phyloP scores from a whole-genome alignment of 2,797 vertebrate genomes.

The Chloroceryle inda region DNA sequence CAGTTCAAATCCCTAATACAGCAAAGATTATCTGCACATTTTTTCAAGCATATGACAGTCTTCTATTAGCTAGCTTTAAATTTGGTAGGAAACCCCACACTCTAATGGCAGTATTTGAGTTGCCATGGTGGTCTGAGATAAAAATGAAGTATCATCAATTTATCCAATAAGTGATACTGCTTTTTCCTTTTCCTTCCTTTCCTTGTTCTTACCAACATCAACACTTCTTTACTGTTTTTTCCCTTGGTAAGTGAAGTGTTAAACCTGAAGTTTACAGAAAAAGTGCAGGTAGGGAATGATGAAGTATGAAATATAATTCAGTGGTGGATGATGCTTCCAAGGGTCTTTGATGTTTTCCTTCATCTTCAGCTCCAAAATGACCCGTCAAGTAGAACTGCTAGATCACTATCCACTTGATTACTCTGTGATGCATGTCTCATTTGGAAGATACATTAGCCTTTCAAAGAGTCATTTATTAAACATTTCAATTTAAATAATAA shows the following conservation, averaged over 20 bases:
- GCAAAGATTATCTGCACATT: background rate
- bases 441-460: constrained; percentile 37
- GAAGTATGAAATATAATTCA: background rate
- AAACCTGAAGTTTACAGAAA: background rate
- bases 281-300: background rate
- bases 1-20: background rate
- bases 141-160: background rate
- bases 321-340: background rate
- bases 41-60: background rate
- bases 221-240: background rate
- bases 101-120: background rate
- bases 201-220: background rate
- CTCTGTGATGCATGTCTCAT: background rate
- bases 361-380: background rate
- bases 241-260: background rate
- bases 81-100: background rate
- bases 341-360: background rate
- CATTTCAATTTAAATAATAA: constrained; percentile 64
- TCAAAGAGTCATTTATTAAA: constrained; percentile 54
- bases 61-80: background rate
- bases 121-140: background rate
- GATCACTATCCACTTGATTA: background rate
- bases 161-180: background rate
- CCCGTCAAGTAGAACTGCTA: background rate
- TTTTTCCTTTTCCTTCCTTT: background rate